Evolutionary conservation across 2,888 invertebrate species (phyloP), one percentile per base, ranked within the genome.

Genomic region (Sisyra nigra): DNA sequence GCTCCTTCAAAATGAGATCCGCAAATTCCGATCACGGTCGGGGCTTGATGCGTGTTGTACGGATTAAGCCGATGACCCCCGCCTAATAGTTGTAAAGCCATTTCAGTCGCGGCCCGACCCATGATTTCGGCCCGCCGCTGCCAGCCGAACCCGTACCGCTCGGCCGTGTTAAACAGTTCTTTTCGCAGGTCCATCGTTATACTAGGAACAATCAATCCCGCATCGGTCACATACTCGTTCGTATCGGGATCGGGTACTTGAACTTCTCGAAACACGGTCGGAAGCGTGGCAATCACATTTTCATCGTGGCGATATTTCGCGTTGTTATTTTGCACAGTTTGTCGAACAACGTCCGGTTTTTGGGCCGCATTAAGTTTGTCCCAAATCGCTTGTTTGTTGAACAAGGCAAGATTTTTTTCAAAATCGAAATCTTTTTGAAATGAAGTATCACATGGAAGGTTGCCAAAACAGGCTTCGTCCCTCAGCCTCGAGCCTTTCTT

Each of bases 321-420:
- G 44, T 47, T 48, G 36, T 40, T 31, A 38, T 41, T 49, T 31
- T 55, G 57, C 51, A 71, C 71, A 8, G 65, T 62, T 48, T 71
- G 66, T 41, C 64, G 62, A 17, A 77, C 67, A 24, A 76, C 62
- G 52, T 78, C 78, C 1, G 76, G 75, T 51, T 72, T 75, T 46
- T 70, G 68, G 3, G 70, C 67, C 15, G 65, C 61, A 55, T 79
- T 76, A 39, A 84, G 73, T 60, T 81, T 75, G 54, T 83, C 75
- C 74, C 80, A 84, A 40, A 84, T 69, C 17, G 82, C 82, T 63
- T 76, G 66, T 64, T 92, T 92, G 64, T 92, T 82, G 64, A 93
- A 93, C 39, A 93, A 67, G 15, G 89, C 89, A 44, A 92, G 68
- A 67, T 92, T 93, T 49, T 87, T 88, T 59, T 93, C 92, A 69